Evolutionary conservation across 2,797 vertebrate genomes (phyloP).

Genomic region (Enteromius viviparus): DNA sequence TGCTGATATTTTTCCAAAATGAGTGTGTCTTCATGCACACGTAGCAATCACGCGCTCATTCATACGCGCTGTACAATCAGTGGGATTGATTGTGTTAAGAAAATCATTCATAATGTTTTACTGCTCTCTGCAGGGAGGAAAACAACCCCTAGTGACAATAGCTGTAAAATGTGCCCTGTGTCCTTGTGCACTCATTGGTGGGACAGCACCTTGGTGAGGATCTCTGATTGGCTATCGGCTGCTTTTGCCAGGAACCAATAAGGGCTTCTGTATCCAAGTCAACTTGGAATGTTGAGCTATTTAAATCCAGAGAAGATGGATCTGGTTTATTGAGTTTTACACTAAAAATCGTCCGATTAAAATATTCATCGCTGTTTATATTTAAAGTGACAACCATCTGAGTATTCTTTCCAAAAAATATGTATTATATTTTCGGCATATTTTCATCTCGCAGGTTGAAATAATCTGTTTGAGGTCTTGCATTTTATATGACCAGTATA

Average conservation of each 20-base stretch:
- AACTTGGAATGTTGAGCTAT: slow-evolving; percentile 59
- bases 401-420: background rate
- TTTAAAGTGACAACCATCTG: background rate
- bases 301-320: slow-evolving; percentile 49
- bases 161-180: slow-evolving; percentile 49
- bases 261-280: slow-evolving; percentile 73
- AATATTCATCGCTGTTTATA: background rate
- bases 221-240: slow-evolving; percentile 68
- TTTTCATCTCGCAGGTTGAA: background rate
- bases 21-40: slow-evolving; percentile 13
- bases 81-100: slow-evolving; percentile 13
- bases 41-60: slow-evolving; percentile 25
- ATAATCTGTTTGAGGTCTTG: background rate
- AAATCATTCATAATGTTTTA: slow-evolving; percentile 47
- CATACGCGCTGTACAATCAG: slow-evolving; percentile 9
- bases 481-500: background rate
- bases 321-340: slow-evolving; percentile 2
- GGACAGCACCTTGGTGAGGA: slow-evolving; percentile 53
- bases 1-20: background rate
- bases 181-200: slow-evolving; percentile 60
- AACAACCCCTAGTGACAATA: slow-evolving; percentile 52
- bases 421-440: background rate
- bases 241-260: slow-evolving; percentile 69
- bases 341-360: background rate
- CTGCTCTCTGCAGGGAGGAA: slow-evolving; percentile 34